Evolutionary conservation across 1,140 invertebrate genomes (phyloP), one percentile per base, ranked within the genome.

Genomic region (Prorops nasuta): DNA sequence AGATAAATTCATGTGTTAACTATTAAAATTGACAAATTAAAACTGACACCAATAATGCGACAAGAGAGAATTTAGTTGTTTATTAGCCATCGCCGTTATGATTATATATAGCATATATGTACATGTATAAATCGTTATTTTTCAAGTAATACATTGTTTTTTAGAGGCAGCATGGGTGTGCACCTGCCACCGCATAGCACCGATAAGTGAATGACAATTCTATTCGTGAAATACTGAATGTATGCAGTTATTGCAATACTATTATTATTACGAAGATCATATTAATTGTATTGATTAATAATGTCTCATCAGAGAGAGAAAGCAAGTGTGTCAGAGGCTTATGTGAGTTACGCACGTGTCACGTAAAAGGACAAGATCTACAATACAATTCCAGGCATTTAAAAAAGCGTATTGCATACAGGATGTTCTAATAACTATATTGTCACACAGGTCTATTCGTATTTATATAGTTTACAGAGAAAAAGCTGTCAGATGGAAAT

Each of bases 131-230:
- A 44, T 49, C 49, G 47, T 60, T 62, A 52, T 56, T 58, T 55
- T 22, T 21, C 46, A 35, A 44, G 43, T 38, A 49, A 24, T 31
- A 63, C 50, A 56, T 39, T 50, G 60, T 62, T 63, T 61, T 54
- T 58, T 60, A 56, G 49, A 71, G 66, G 60, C 64, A 72, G 67
- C 69, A 64, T 72, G 71, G 73, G 69, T 77, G 74, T 75, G 72
- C 73, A 77, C 74, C 74, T 74, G 74, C 72, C 72, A 74, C 73
- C 71, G 68, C 60, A 67, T 66, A 67, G 65, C 60, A 67, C 52
- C 62, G 62, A 61, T 63, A 65, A 65, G 49, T 63, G 47, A 65
- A 60, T 53, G 47, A 66, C 44, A 50, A 66, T 38, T 61, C 58
- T 60, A 50, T 48, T 42, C 38, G 35, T 44, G 42, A 46, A 53